phyloP scores from a whole-genome alignment of 2,888 invertebrate genomes.

The Tanypteryx hageni region DNA sequence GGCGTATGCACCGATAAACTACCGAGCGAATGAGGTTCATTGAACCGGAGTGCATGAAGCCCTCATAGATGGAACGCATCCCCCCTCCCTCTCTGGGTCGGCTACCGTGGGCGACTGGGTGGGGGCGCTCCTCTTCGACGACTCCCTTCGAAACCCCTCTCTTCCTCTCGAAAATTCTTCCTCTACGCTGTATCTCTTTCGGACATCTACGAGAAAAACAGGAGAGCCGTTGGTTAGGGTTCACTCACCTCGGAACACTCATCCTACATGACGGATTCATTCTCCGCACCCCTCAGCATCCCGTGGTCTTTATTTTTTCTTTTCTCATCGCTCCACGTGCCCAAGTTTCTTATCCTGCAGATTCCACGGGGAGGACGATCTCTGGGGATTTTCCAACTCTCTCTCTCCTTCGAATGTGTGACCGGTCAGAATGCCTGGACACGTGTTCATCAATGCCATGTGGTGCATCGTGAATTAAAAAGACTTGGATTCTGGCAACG shows the following conservation, averaged over 20 bases:
- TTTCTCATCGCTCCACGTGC: neutral
- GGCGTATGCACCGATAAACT: constrained; percentile 46
- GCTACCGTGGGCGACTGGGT: neutral
- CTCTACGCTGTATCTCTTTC: constrained; percentile 29
- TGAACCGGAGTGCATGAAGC: constrained; percentile 50
- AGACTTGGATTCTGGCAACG: no score
- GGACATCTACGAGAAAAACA: constrained; percentile 51
- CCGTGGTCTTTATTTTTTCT: neutral
- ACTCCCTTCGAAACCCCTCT: constrained; percentile 10
- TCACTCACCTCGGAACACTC: constrained; percentile 39
- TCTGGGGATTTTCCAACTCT: constrained; percentile 1
- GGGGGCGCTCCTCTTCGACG: neutral
- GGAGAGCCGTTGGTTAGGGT: constrained; percentile 30
- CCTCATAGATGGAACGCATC: constrained; percentile 37
- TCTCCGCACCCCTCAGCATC: neutral
- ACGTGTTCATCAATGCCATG: neutral
- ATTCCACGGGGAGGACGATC: neutral
- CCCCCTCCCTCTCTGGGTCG: neutral
- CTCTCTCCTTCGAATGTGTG: neutral
- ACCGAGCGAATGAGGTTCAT: constrained; percentile 46
- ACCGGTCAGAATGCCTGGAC: neutral
- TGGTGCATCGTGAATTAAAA: neutral
- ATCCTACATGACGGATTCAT: constrained; percentile 27
- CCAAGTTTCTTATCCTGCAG: neutral
- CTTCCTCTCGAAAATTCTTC: neutral